phyloP scores from a whole-genome alignment of 2,113 vertebrate species.

The Scartelaos histophorus region DNA sequence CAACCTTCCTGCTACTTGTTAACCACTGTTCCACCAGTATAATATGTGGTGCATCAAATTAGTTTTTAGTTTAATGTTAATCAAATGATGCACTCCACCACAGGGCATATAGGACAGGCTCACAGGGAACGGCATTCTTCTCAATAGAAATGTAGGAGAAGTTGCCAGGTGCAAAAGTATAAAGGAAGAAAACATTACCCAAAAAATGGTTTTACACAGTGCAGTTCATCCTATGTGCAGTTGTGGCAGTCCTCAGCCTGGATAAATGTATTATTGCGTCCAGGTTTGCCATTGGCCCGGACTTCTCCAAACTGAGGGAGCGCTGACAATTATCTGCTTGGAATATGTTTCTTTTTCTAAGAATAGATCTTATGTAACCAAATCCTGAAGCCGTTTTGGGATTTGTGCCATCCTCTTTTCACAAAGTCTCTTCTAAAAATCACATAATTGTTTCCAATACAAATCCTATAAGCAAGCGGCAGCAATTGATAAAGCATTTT shows the following conservation, averaged over 20 bases:
- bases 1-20: too few relatives aligned
- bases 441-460: neutral
- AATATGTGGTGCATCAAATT: too few relatives aligned
- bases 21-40: too few relatives aligned
- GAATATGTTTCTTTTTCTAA: slow-evolving; percentile 5
- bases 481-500: neutral
- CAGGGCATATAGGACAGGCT: too few relatives aligned
- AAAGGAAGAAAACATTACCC: too few relatives aligned
- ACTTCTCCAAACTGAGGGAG: neutral
- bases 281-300: neutral
- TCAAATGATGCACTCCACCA: too few relatives aligned
- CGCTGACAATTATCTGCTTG: neutral
- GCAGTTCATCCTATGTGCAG: neutral
- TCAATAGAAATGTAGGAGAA: neutral
- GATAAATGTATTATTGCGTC: neutral
- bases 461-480: neutral
- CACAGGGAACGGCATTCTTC: too few relatives aligned
- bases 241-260: neutral
- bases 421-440: neutral
- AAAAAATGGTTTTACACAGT: neutral
- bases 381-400: neutral
- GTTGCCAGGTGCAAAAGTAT: neutral
- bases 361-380: slow-evolving; percentile 4
- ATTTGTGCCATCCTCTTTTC: neutral
- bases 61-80: too few relatives aligned